Percentiles rank a stretch among this genome's conserved stretches.
These are phyloP conservation scores for Poecilobothrus nobilitatus DNA, from an alignment of 2,888 invertebrate genomes.

Conservation along the genomic window DNA sequence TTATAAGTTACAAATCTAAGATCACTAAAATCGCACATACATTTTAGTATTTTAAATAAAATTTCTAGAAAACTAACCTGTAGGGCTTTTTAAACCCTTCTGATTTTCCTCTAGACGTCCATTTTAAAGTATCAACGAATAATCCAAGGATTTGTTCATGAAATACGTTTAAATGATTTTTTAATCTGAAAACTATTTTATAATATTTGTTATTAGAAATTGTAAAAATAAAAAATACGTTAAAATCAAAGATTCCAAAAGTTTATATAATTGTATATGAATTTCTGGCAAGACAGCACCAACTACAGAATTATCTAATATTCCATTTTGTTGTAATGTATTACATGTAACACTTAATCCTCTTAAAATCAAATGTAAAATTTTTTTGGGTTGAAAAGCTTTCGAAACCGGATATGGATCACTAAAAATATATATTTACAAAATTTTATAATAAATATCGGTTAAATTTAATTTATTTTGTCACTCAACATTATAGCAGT, in stretches of 20 bases:
- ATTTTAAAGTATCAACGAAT: slow-evolving; percentile 30
- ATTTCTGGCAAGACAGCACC: slow-evolving; percentile 30
- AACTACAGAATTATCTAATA: slow-evolving; percentile 32
- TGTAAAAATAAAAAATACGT: slow-evolving; percentile 24
- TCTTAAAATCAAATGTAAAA: slow-evolving; percentile 31
- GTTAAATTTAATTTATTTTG: slow-evolving; percentile 8
- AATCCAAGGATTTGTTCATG: slow-evolving; percentile 27
- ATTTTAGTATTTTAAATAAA: not conserved
- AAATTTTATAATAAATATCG: not conserved
- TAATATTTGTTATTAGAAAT: slow-evolving; percentile 2
- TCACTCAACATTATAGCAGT: slow-evolving; percentile 26
- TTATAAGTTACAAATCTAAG: slow-evolving; percentile 29
- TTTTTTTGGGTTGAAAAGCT: slow-evolving; percentile 28
- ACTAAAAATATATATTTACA: slow-evolving; percentile 21
- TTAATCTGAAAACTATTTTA: slow-evolving; percentile 24
- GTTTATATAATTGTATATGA: slow-evolving; percentile 28
- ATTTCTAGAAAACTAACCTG: slow-evolving; percentile 20
- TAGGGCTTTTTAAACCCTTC: slow-evolving; percentile 28
- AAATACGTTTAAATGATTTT: slow-evolving; percentile 29
- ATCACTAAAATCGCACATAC: slow-evolving; percentile 11
- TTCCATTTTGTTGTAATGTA: slow-evolving; percentile 29
- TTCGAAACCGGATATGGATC: slow-evolving; percentile 36
- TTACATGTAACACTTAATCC: slow-evolving; percentile 31
- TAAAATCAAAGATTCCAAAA: slow-evolving; percentile 28
- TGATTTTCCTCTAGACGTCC: slow-evolving; percentile 30